Base-by-base conservation (phyloP, 2,888 invertebrate genomes). In the Oconnorella tubifera region DNA sequence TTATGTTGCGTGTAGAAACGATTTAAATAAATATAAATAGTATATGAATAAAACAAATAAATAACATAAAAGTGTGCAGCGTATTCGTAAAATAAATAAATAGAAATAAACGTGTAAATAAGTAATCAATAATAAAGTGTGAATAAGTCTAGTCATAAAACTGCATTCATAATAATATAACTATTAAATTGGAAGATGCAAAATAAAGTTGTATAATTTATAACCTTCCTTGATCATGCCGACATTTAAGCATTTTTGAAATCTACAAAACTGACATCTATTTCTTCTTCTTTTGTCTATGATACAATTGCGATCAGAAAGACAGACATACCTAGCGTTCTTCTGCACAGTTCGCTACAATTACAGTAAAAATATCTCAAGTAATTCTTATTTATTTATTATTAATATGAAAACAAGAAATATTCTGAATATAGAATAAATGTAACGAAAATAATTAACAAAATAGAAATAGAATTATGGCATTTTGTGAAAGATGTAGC, bases 161-260 rank as follows among this genome's bases (percentile, higher is more conserved):
- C 19, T 40, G 19, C 6, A 14, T 40, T 40, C 19, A 19, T 6
- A 40, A 19, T 40, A 6, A 40, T 6, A 40, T 6, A 40, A 40
- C 19, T 40, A 14, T 6, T 14, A 6, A 40, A 40, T 14, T 14
- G 19, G 40, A 40, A 40, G 6, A 40, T 40, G 6, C 10, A 40
- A 14, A 40, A 40, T 14, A 6, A 19, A 40, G 19, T 40, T 40
- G 40, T 14, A 14, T 40, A 19, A 40, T 19, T 40, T 6, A 40
- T 40, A 27, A 85, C 85, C 97, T 85, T 99, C 98, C 84, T 97
- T 95, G 3, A 98, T 98, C 98, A 99, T 99, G 68, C 99, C 99
- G 51, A 99, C 98, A 53, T 88, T 88, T 65, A 99, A 86, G 84
- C 98, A 99, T 86, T 99, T 99, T 84, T 99, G 97, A 83, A 95